Evolutionary conservation across 1,140 invertebrate genomes (phyloP).

Genomic region (Alviniconcha marisindica): DNA sequence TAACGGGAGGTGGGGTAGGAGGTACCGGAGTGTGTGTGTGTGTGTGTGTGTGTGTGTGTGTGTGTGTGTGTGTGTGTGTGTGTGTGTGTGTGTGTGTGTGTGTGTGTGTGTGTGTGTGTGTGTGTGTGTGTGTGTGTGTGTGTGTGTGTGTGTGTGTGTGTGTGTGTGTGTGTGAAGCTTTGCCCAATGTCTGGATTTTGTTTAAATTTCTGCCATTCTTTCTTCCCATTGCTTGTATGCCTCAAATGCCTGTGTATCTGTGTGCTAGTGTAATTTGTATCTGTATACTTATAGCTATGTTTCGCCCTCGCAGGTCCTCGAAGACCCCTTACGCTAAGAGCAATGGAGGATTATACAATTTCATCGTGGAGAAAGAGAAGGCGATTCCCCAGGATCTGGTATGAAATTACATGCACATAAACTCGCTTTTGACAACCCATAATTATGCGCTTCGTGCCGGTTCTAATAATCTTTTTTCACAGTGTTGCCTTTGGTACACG

Average conservation of each 20-base stretch:
- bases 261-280: too few relatives aligned
- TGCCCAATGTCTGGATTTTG: too few relatives aligned
- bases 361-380: constrained; percentile 41
- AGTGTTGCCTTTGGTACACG: neutral
- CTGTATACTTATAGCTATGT: too few relatives aligned
- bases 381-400: constrained; percentile 53
- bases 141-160: neutral
- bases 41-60: too few relatives aligned
- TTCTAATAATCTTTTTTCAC: neutral
- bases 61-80: too few relatives aligned
- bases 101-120: too few relatives aligned
- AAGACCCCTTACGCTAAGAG: constrained; percentile 55
- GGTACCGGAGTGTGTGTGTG: too few relatives aligned
- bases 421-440: neutral
- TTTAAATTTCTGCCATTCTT: neutral
- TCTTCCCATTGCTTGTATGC: too few relatives aligned
- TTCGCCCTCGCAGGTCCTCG: constrained; percentile 45
- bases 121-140: too few relatives aligned
- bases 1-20: too few relatives aligned
- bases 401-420: neutral
- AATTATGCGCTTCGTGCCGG: neutral
- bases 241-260: too few relatives aligned
- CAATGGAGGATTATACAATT: constrained; percentile 58
- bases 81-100: too few relatives aligned
- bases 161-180: neutral